Percentiles rank a stretch among this genome's conserved stretches.
These are phyloP conservation scores for Notamacropus eugenii DNA, from an alignment of 2,797 vertebrate species.

Conservation along the genomic window DNA sequence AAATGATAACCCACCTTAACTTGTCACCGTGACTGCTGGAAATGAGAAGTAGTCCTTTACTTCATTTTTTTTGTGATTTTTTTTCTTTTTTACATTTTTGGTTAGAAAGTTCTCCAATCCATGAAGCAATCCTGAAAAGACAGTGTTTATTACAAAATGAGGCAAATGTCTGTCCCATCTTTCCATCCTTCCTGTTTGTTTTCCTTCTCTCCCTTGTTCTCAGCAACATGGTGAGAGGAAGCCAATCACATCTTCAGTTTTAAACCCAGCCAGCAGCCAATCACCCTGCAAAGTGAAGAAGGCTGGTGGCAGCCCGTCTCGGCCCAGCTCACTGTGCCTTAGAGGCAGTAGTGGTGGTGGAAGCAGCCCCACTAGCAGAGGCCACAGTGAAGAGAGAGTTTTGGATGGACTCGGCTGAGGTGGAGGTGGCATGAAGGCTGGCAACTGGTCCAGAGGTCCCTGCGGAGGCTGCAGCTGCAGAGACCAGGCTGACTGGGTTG, in stretches of 20 bases:
- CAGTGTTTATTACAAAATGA: constrained; percentile 91
- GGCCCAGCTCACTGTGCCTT: constrained; percentile 95
- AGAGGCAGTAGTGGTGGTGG: constrained; percentile 98
- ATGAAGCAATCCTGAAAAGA: constrained; percentile 92
- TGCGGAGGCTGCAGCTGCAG: constrained; percentile 89
- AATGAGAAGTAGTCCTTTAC: constrained; percentile 90
- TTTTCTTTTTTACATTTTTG: constrained; percentile 87
- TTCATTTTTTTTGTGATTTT: constrained; percentile 83
- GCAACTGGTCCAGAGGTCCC: constrained; percentile 88
- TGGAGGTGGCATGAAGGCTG: constrained; percentile 93
- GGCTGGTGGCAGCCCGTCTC: constrained; percentile 74
- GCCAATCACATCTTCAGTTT: constrained; percentile 76
- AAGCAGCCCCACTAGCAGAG: constrained; percentile 89
- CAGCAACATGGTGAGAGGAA: constrained; percentile 79
- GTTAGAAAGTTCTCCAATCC: constrained; percentile 91
- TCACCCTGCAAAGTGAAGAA: constrained; percentile 65
- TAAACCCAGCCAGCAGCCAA: constrained; percentile 76
- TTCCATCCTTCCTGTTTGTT: constrained; percentile 82
- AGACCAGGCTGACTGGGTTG: constrained; percentile 98
- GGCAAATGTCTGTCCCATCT: constrained; percentile 87
- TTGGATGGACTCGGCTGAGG: constrained; percentile 90
- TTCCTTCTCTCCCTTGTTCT: constrained; percentile 79
- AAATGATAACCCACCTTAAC: constrained; percentile 90
- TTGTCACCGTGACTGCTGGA: constrained; percentile 91
- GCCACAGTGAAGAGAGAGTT: constrained; percentile 91